Base-by-base conservation (phyloP, 30 jellyfish, hydroid and myxozoan genomes). In the Hydractinia echinata region DNA sequence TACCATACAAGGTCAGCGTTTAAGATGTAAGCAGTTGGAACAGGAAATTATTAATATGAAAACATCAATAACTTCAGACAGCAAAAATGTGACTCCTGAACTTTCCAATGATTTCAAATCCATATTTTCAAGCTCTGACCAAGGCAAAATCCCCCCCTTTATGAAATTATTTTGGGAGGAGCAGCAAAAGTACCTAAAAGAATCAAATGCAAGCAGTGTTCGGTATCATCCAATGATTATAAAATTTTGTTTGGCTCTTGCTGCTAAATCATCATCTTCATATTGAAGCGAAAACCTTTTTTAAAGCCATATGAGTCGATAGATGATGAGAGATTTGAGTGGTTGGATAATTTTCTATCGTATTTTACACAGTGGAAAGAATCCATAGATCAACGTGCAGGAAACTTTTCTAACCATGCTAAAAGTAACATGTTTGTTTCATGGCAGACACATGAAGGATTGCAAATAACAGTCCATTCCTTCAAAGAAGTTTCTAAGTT, bases 1-100 rank as follows among this genome's bases (percentile, higher is more conserved):
- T 10, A 72, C 71, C 82, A 54, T 11, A 72, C 82, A 72, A 72
- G 50, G 15, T 72, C 18, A 20, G 10, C 82, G 73, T 51, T 72
- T 72, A 72, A 60, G 50, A 72, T 19, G 50, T 72, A 72, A 72
- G 50, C 50, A 19, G 82, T 54, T 72, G 50, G 50, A 72, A 51
- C 61, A 72, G 62, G 50, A 72, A 54, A 72, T 72, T 20, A 51
- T 16, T 20, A 60, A 72, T 16, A 72, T 72, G 13, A 8, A 72
- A 72, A 8, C 30, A 60, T 54, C 30, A 72, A 20, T 72, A 20
- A 51, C 48, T 72, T 60, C 70, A 60, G 44, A 30, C 44, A 30
- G 44, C 44, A 30, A 30, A 30, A 30, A 30, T 30, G 44, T 30
- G 44, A 30, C 44, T 30, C 44, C 44, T 2, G 44, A 30, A 30